A percentile compares a stretch with the other conserved stretches of the same genome.
phyloP scores from a whole-genome alignment of 2,113 vertebrate genomes.

The Synodontis membranacea region DNA sequence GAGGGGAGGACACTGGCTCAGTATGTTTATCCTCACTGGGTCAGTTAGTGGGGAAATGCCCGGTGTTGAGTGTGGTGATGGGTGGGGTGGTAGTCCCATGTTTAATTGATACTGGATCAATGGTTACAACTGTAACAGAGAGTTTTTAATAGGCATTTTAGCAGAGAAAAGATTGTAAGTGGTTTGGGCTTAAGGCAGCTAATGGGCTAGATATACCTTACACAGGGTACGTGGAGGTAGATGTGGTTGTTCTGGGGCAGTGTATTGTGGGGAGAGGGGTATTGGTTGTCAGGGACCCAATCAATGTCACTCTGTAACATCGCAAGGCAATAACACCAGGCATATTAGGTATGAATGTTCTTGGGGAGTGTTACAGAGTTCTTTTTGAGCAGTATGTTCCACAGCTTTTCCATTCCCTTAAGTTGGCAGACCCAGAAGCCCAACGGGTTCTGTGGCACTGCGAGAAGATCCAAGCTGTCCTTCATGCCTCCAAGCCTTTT shows the following conservation, averaged over 20 bases:
- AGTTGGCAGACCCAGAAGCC: not conserved
- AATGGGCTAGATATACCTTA: conserved; percentile 41
- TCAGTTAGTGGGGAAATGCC: conserved; percentile 17
- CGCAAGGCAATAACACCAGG: not conserved
- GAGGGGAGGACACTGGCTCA: too few relatives aligned
- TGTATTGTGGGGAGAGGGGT: too few relatives aligned
- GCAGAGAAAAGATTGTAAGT: not conserved
- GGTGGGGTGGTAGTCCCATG: conserved; percentile 7
- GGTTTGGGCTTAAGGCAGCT: conserved; percentile 31
- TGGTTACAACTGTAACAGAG: conserved; percentile 24
- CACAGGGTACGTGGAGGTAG: not conserved
- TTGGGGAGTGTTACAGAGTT: not conserved
- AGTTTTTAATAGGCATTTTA: conserved; percentile 10
- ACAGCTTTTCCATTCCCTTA: not conserved
- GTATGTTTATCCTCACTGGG: not conserved
- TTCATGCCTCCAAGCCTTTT: not conserved
- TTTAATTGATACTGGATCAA: conserved; percentile 21
- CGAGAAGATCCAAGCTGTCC: not conserved
- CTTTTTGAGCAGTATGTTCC: not conserved
- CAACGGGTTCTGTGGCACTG: not conserved
- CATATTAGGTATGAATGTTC: conserved; percentile 33
- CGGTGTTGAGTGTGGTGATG: conserved; percentile 3
- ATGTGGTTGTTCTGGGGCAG: too few relatives aligned
- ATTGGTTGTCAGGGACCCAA: conserved; percentile 23
- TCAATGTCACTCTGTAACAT: not conserved